Evolutionary conservation across 2,888 invertebrate species (phyloP), one percentile per base, ranked within the genome.

Genomic region (Rapana venosa): DNA sequence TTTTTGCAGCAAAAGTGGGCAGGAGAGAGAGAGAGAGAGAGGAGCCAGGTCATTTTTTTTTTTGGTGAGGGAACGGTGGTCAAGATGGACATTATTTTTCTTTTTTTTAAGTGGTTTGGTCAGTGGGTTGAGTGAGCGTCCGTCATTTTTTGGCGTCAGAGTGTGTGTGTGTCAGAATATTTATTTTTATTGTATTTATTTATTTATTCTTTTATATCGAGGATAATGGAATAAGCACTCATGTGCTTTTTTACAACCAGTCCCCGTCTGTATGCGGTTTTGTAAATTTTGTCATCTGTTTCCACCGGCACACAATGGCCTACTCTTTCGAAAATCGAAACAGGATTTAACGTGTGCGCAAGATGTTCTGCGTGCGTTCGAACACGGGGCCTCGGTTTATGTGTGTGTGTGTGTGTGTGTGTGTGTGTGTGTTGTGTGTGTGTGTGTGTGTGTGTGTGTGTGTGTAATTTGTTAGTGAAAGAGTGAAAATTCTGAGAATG

Each of bases 371-470:
- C n/a, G n/a, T n/a, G n/a, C n/a, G n/a, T 17, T 61, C 61, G 61
- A 61, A 17, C 11, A 61, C 11, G 13, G 83, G 5, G 83, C 36
- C 4, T 83, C 36, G 13, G 47, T 83, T 22, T 36, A 47, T 83
- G 35, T 79, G 79, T 79, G 79, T 79, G 79, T 79, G 79, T 79
- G 79, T 79, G 79, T 30, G 79, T 79, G 79, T 32, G 79, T 79
- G 30, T 20, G 79, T 32, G 79, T 79, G 32, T 79, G 79, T 79
- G 79, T 79, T n/a, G n/a, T n/a, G n/a, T n/a, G n/a, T n/a, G n/a
- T 74, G 74, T 74, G 13, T 74, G 74, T 74, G 20, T 74, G 83
- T 83, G 83, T 36, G 83, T 83, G 83, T 83, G 83, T 83, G 36
- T 47, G 47, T 83, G 83, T 47, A 32, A 30, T 22, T 83, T 36